phyloP scores from a whole-genome alignment of 2,797 vertebrate species.

The Nannoperca obscura region DNA sequence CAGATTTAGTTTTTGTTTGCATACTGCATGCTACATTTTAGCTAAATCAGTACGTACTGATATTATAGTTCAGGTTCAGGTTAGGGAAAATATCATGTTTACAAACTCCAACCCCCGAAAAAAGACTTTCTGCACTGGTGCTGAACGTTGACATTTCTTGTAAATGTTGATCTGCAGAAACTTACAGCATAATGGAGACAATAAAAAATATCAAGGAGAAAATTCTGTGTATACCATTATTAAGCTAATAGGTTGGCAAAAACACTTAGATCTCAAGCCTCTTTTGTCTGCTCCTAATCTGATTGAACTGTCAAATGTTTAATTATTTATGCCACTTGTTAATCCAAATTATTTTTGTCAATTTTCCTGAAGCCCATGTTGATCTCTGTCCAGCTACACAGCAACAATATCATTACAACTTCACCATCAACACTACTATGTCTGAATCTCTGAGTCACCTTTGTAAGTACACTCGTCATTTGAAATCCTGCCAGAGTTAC shows the following conservation, averaged over 20 bases:
- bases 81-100: too few relatives aligned
- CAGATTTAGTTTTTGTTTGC: too few relatives aligned
- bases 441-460: constrained; percentile 61
- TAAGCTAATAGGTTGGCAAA: constrained; percentile 61
- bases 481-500: constrained; percentile 66
- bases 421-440: constrained; percentile 10
- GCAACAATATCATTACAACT: constrained; percentile 24
- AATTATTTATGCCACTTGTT: constrained; percentile 54
- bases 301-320: constrained; percentile 62
- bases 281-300: constrained; percentile 52
- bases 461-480: constrained; percentile 57
- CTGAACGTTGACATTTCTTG: too few relatives aligned
- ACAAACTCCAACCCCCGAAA: too few relatives aligned
- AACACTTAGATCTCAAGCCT: constrained; percentile 50
- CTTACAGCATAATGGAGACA: constrained; percentile 15
- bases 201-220: constrained; percentile 60
- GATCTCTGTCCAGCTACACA: constrained; percentile 33
- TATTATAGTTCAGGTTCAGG: too few relatives aligned
- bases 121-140: too few relatives aligned
- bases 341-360: constrained; percentile 27
- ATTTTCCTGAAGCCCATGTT: constrained; percentile 35
- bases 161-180: too few relatives aligned
- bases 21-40: too few relatives aligned
- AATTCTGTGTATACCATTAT: constrained; percentile 52
- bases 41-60: too few relatives aligned